A percentile compares a stretch with the other conserved stretches of the same genome.
These are phyloP conservation scores for Drosophila guanche DNA, from an alignment of 1,140 invertebrate species.

Conservation along the genomic window DNA sequence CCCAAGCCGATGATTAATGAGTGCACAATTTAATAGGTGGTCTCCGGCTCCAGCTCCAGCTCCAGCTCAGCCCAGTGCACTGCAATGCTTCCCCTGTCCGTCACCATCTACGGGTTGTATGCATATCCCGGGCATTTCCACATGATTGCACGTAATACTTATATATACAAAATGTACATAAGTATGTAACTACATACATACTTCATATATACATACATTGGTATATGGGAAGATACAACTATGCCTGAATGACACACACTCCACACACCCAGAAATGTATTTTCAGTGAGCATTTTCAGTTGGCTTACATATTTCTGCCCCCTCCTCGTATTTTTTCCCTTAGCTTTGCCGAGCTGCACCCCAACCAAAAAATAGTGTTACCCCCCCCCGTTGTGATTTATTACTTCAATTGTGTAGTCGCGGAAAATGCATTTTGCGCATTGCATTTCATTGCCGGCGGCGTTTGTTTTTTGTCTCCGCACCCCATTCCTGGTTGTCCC, in stretches of 20 bases:
- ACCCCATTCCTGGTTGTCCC: neutral
- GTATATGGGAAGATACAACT: too few species aligned
- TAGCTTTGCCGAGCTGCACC: slow-evolving; percentile 12
- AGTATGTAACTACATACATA: slow-evolving; percentile 35
- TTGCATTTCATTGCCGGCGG: slow-evolving; percentile 76
- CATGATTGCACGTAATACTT: slow-evolving; percentile 78
- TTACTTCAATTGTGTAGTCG: slow-evolving; percentile 81
- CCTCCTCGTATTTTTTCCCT: slow-evolving; percentile 28
- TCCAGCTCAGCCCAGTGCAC: neutral
- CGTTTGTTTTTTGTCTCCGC: slow-evolving; percentile 61
- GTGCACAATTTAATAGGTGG: slow-evolving; percentile 79
- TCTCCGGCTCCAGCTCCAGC: slow-evolving; percentile 46
- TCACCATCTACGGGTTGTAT: slow-evolving; percentile 34
- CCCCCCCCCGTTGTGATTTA: slow-evolving; percentile 57
- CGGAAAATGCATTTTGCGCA: slow-evolving; percentile 80
- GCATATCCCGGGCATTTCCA: slow-evolving; percentile 73
- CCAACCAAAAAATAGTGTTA: slow-evolving; percentile 44
- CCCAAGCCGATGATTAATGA: slow-evolving; percentile 73
- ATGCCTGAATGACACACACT: too few species aligned
- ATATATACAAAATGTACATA: slow-evolving; percentile 34
- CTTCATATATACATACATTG: slow-evolving; percentile 3
- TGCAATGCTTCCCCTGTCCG: slow-evolving; percentile 6
- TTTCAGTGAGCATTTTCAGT: slow-evolving; percentile 29
- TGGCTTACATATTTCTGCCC: slow-evolving; percentile 26
- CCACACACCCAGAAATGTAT: too few species aligned